phyloP scores from a whole-genome alignment of 2,888 invertebrate genomes.

The Didymodactylos carnosus region DNA sequence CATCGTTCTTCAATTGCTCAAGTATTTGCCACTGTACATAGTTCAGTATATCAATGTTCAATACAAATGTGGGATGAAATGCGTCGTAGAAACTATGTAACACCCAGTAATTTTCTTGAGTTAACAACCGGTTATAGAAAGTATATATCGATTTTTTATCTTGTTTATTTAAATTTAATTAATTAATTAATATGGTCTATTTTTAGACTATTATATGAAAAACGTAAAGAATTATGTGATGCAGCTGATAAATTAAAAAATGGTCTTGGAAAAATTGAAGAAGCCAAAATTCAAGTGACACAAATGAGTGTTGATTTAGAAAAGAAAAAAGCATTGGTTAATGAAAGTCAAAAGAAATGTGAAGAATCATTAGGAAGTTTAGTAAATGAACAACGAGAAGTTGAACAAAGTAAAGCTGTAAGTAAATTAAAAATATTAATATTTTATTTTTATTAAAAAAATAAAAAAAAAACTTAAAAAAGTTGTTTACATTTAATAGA shows the following conservation, averaged over 20 bases:
- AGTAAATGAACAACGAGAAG: constrained; percentile 56
- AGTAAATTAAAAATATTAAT: no score
- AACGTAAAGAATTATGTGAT: constrained; percentile 49
- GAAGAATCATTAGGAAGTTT: constrained; percentile 64
- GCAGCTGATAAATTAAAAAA: constrained; percentile 52
- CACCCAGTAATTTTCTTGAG: constrained; percentile 67
- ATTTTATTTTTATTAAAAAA: not conserved
- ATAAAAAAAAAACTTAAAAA: no score
- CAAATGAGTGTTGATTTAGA: constrained; percentile 64
- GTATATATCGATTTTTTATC: constrained; percentile 35
- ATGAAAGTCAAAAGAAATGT: constrained; percentile 58
- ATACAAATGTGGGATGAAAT: constrained; percentile 53
- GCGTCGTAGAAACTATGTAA: constrained; percentile 63
- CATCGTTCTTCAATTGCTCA: constrained; percentile 40
- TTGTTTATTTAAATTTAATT: not conserved
- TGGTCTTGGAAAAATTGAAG: constrained; percentile 66
- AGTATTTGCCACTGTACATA: constrained; percentile 60
- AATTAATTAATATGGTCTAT: no score
- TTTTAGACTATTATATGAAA: constrained; percentile 48
- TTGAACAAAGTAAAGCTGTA: constrained; percentile 54
- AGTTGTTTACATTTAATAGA: constrained; percentile 20
- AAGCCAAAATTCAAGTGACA: constrained; percentile 58
- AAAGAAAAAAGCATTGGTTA: constrained; percentile 46
- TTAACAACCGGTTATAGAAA: constrained; percentile 61
- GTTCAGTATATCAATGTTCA: constrained; percentile 55